Evolutionary conservation across 2,113 vertebrate species (phyloP).

Genomic region (Amphiprion percula): DNA sequence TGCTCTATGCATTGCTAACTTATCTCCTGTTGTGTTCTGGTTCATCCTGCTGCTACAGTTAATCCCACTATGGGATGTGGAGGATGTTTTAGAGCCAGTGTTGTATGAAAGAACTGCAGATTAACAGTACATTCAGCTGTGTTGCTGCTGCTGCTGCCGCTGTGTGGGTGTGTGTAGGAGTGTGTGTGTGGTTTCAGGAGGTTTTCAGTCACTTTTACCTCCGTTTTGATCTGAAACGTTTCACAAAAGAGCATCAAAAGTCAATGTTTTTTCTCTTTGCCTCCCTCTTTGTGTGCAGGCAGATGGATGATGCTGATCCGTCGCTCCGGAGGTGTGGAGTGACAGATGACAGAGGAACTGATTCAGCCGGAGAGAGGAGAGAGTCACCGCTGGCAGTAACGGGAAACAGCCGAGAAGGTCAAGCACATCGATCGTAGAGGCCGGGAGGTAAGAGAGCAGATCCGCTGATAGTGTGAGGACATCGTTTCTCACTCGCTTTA

Average conservation of each 20-base stretch:
- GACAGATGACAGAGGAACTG: slow-evolving; percentile 61
- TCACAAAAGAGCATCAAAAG: slow-evolving; percentile 41
- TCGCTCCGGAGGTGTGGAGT: slow-evolving; percentile 62
- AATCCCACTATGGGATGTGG: neutral
- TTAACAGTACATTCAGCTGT: slow-evolving; percentile 11
- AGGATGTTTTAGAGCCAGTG: neutral
- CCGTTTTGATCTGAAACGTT: slow-evolving; percentile 35
- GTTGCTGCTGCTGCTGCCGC: slow-evolving; percentile 4
- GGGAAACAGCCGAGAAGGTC: slow-evolving; percentile 38
- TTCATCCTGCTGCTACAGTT: too few species aligned
- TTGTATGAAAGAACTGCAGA: slow-evolving; percentile 34
- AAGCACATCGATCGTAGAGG: slow-evolving; percentile 19
- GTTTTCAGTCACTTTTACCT: slow-evolving; percentile 39
- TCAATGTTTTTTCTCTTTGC: neutral
- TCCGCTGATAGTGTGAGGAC: neutral
- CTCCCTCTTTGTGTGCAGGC: slow-evolving; percentile 40
- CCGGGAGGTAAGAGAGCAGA: slow-evolving; percentile 53
- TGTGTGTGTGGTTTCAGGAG: slow-evolving; percentile 30
- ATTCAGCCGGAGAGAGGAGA: slow-evolving; percentile 13
- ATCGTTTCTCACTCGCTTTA: neutral
- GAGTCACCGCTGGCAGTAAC: slow-evolving; percentile 26
- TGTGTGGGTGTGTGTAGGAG: slow-evolving; percentile 53
- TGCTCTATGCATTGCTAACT: too few species aligned
- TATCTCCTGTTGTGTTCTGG: too few species aligned
- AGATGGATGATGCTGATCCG: slow-evolving; percentile 53